A percentile compares a stretch with the other conserved stretches of the same genome.
Evolutionary conservation across 2,113 vertebrate genomes (phyloP).

Genomic region (Macaca nemestrina): DNA sequence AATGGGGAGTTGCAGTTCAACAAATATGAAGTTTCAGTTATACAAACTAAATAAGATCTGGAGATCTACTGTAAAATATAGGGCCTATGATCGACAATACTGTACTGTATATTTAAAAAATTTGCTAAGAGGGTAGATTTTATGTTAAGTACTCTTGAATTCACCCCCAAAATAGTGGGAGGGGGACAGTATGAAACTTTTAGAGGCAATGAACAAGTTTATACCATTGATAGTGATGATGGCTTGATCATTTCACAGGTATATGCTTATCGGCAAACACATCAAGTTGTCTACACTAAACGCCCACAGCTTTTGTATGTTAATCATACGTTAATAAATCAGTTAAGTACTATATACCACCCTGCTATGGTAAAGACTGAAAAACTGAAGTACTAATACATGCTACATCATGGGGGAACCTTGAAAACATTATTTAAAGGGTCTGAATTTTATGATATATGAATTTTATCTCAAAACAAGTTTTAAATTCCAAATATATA

Average conservation of each 20-base stretch:
- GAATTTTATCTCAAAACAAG: slow-evolving; percentile 27
- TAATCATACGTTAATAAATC: background rate
- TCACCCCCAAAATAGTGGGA: background rate
- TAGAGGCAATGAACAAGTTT: background rate
- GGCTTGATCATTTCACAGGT: background rate
- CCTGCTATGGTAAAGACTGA: background rate
- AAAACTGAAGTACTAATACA: background rate
- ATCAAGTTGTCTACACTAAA: background rate
- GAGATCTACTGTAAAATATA: background rate
- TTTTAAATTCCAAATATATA: slow-evolving; percentile 23
- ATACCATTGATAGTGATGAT: background rate
- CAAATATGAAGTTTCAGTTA: background rate
- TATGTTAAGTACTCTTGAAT: background rate
- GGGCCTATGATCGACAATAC: background rate
- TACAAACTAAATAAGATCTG: background rate
- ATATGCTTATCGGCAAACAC: background rate
- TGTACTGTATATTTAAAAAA: background rate
- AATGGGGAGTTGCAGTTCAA: background rate
- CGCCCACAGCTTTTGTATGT: background rate
- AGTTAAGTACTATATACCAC: background rate
- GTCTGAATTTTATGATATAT: background rate
- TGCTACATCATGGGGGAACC: background rate
- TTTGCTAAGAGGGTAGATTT: background rate
- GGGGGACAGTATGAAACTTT: background rate
- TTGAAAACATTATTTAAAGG: background rate